Evolutionary conservation across 1,140 invertebrate genomes (phyloP), one percentile per base, ranked within the genome.

Genomic region (Sminthurides bifidus): DNA sequence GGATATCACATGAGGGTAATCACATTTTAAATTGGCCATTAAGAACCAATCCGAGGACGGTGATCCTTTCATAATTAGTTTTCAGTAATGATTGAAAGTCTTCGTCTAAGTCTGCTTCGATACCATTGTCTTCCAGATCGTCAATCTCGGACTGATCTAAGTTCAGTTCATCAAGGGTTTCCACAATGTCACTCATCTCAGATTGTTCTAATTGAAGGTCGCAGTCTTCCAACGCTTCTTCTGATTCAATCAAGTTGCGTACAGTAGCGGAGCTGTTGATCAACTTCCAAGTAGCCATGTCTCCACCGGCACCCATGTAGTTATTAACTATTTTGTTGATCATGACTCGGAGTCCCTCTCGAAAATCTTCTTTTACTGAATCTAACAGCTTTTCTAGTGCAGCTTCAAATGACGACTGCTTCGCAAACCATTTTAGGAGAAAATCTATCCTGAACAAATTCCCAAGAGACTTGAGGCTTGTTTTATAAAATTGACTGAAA

Each of bases 231-330:
- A n/a, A n/a, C n/a, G n/a, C n/a, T n/a, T n/a, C n/a, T n/a, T n/a
- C n/a, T n/a, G n/a, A n/a, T n/a, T n/a, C n/a, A n/a, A n/a, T n/a
- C n/a, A n/a, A n/a, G n/a, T n/a, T n/a, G n/a, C n/a, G n/a, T n/a
- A n/a, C n/a, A n/a, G n/a, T n/a, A n/a, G n/a, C n/a, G n/a, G n/a
- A n/a, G n/a, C n/a, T n/a, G n/a, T 40, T 58, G 0, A 63, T 6
- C 19, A 23, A 8, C 8, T 60, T 26, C 52, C 54, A 54, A 31
- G 60, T 23, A n/a, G n/a, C 5, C 1, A 3, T 12, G 27, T 63
- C 61, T 17, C 61, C 61, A 46, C 21, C 30, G 15, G 40, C 46
- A n/a, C 58, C 54, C 40, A 53, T 23, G 27, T 63, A 63, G 17
- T 53, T 43, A n/a, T 15, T 27, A 19, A 58, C 21, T 26, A 64